These are phyloP conservation scores for Chloromyia formosa DNA, from an alignment of 2,888 invertebrate genomes.

Conservation along the genomic window DNA sequence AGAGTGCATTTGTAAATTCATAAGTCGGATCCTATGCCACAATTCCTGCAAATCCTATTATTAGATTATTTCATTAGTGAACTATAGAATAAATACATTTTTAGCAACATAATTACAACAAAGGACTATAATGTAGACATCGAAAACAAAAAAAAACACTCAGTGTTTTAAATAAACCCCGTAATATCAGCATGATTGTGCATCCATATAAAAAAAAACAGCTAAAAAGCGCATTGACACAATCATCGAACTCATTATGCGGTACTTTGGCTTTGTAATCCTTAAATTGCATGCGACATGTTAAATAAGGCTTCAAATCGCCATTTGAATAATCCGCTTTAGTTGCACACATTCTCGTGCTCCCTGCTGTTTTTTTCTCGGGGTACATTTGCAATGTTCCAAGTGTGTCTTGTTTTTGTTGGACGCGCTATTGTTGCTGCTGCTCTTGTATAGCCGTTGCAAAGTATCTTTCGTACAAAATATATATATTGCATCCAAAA, in stretches of 20 bases:
- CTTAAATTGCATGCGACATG: slow-evolving; percentile 51
- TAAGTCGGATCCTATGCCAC: no score
- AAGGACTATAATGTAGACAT: no score
- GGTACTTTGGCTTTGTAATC: slow-evolving; percentile 49
- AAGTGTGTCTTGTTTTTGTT: slow-evolving; percentile 3
- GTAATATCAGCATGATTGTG: not conserved
- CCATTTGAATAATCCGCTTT: slow-evolving; percentile 52
- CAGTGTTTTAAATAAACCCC: slow-evolving; percentile 6
- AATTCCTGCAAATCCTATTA: no score
- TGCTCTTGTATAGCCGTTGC: not conserved
- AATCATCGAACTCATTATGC: slow-evolving; percentile 42
- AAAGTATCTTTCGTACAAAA: not conserved
- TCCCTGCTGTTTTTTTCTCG: not conserved
- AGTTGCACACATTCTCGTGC: slow-evolving; percentile 33
- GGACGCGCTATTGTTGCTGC: not conserved
- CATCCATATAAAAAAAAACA: slow-evolving; percentile 13
- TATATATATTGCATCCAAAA: not conserved
- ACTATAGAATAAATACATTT: no score
- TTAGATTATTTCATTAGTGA: no score
- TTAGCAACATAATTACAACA: no score
- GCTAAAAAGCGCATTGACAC: slow-evolving; percentile 27
- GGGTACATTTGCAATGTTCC: slow-evolving; percentile 25
- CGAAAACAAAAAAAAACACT: no score
- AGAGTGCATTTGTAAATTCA: no score
- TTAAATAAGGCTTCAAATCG: slow-evolving; percentile 52